phyloP scores from a whole-genome alignment of 2,888 invertebrate genomes.

The Digitonthophagus gazella region DNA sequence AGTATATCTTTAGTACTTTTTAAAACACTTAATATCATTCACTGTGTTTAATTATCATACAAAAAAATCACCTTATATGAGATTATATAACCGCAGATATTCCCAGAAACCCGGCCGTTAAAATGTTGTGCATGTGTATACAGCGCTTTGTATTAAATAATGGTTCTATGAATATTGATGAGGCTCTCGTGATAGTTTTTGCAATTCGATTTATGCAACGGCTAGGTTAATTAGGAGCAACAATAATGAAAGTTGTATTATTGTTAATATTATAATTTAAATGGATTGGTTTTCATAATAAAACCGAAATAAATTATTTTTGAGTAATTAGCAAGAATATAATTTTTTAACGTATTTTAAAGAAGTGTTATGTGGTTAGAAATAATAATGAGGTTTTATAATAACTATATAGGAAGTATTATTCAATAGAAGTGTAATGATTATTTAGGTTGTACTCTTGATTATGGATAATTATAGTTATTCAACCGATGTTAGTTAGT shows the following conservation, averaged over 20 bases:
- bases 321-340: not conserved
- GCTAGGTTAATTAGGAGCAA: not conserved
- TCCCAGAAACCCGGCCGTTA: not conserved
- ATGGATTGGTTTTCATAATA: not conserved
- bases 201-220: not conserved
- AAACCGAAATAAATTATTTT: not conserved
- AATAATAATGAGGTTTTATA: no score
- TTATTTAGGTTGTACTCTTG: no score
- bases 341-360: no score
- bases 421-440: no score
- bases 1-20: no score
- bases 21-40: not conserved
- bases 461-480: no score
- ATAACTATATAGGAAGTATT: no score
- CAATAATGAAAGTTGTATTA: not conserved
- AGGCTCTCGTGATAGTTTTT: not conserved
- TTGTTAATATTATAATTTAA: not conserved
- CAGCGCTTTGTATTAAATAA: not conserved
- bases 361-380: no score
- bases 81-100: not conserved
- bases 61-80: not conserved
- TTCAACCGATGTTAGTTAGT: no score
- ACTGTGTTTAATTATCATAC: not conserved
- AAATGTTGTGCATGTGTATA: not conserved
- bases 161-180: not conserved